These are phyloP conservation scores for Melipona bicolor DNA, from an alignment of 2,888 invertebrate species.

Conservation along the genomic window DNA sequence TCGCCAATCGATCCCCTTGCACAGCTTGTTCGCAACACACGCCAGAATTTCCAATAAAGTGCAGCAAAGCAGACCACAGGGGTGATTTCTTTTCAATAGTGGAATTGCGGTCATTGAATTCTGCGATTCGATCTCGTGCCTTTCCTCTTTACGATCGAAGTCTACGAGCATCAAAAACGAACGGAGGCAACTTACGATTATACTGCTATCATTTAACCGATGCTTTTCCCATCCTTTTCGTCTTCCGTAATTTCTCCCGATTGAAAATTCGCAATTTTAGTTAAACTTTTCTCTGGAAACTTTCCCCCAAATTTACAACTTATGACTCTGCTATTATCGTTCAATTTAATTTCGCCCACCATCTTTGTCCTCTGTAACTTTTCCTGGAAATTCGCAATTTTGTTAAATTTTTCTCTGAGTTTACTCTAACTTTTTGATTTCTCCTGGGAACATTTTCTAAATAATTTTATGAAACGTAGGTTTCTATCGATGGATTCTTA, in stretches of 20 bases:
- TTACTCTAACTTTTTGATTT: not conserved
- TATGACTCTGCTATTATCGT: too few species aligned
- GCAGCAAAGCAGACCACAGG: constrained; percentile 54
- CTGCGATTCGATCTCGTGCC: constrained; percentile 1
- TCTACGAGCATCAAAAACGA: not conserved
- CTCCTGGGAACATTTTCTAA: not conserved
- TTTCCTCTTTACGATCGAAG: constrained; percentile 22
- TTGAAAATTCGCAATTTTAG: too few species aligned
- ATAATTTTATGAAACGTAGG: not conserved
- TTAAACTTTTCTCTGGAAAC: too few species aligned
- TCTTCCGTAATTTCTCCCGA: not conserved
- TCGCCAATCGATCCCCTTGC: constrained; percentile 77
- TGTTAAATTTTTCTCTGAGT: not conserved
- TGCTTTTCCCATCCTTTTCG: not conserved
- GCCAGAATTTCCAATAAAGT: constrained; percentile 78
- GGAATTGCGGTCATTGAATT: constrained; percentile 50
- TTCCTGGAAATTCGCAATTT: not conserved
- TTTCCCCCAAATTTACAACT: too few species aligned
- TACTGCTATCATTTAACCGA: not conserved
- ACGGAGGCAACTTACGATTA: not conserved
- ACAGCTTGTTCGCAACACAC: constrained; percentile 68
- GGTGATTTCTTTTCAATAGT: constrained; percentile 31
- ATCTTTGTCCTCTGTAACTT: not conserved
- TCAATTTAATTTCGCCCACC: too few species aligned
- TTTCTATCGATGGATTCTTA: not conserved